Percentiles rank a stretch among this genome's conserved stretches.
phyloP scores from a whole-genome alignment of 2,797 vertebrate genomes.

The Cossypha polioptera region DNA sequence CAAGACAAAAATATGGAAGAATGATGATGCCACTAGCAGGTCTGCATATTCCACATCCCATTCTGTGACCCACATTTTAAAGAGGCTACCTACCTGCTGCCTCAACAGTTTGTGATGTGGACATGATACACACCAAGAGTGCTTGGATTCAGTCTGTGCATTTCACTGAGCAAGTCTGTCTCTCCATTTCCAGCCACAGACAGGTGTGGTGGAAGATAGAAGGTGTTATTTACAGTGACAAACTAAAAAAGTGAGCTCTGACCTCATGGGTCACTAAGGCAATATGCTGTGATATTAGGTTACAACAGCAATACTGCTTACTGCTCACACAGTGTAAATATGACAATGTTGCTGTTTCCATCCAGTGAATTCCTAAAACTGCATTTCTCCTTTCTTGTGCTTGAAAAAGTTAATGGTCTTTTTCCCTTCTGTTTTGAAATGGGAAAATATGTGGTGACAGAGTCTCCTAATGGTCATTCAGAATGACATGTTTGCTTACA shows the following conservation, averaged over 20 bases:
- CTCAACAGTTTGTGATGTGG: neutral
- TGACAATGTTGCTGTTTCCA: neutral
- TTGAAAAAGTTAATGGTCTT: neutral
- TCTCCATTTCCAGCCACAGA: neutral
- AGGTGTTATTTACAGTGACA: neutral
- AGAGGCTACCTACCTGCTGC: neutral
- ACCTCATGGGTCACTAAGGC: neutral
- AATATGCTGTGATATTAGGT: no score
- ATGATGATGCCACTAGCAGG: neutral
- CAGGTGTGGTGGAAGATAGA: neutral
- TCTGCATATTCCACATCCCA: neutral
- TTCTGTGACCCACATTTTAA: neutral
- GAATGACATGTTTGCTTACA: constrained; percentile 10
- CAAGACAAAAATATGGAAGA: neutral
- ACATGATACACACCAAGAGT: neutral
- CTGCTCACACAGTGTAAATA: neutral
- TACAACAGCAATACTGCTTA: neutral
- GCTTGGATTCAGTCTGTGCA: neutral
- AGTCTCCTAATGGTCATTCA: neutral
- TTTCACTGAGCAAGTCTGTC: neutral
- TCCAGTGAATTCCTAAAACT: neutral
- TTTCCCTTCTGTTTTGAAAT: neutral
- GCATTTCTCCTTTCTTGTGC: neutral
- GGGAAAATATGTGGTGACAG: neutral
- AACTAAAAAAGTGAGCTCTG: neutral